Evolutionary conservation across 2,888 invertebrate genomes (phyloP), one percentile per base, ranked within the genome.

Genomic region (Suillia variegata): DNA sequence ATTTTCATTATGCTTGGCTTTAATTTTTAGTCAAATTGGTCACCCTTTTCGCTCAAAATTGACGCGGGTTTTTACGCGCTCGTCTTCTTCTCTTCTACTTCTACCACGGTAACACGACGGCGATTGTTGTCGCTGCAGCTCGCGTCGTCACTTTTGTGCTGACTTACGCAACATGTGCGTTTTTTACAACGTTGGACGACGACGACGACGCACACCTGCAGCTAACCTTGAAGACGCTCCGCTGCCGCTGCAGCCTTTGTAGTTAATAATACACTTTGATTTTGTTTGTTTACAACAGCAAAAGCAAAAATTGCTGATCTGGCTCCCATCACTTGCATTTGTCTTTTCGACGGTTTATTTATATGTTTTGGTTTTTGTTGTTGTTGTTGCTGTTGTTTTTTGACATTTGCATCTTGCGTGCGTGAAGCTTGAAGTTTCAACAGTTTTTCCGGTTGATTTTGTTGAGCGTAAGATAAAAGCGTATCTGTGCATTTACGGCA

Each of bases 221-320:
- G 45, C 8, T 45, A 45, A 45, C 45, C 45, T 45, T 45, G 45
- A 45, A 17, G 45, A 6, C n/a, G 38, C 38, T 38, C n/a, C n/a
- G 31, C 31, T 31, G 12, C 12, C 31, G 31, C 31, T 6, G 31
- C 31, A 31, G 31, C 31, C 12, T n/a, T 38, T 38, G n/a, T n/a
- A 38, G n/a, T n/a, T 38, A 10, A n/a, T n/a, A n/a, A n/a, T n/a
- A n/a, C n/a, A n/a, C n/a, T n/a, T n/a, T n/a, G n/a, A 38, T 38
- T 5, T 38, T 13, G n/a, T 38, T 8, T 38, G n/a, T 4, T 13
- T 4, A n/a, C 38, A 38, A 38, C 38, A 38, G n/a, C 38, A 38
- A 38, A 38, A 38, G n/a, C 38, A 5, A 38, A 8, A 38, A 38
- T 38, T 17, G 45, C 20, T 18, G 38, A n/a, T 38, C 10, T 26